Evolutionary conservation across 2,797 vertebrate species (phyloP), one percentile per base, ranked within the genome.

Genomic region (Gobionotothen gibberifrons): DNA sequence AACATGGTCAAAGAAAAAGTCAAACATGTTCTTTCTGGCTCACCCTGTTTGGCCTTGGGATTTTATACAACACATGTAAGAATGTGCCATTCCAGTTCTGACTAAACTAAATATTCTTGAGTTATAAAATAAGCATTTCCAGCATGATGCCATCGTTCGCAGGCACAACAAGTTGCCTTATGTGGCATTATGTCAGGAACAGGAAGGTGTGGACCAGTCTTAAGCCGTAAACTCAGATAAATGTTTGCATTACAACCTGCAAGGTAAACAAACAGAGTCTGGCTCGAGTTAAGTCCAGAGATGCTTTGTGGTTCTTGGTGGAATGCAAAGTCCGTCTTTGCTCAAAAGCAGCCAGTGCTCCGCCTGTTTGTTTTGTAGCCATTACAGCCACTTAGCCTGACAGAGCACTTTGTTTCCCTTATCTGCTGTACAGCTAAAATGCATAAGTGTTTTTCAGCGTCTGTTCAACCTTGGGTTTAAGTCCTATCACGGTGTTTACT

Each of bases 301-400:
- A 76, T 71, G 69, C 61, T 83, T 83, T 72, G 76, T 67, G 85
- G 78, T 80, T 76, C 75, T 84, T 63, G 69, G 66, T 75, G 87
- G 90, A 92, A 91, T 90, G 90, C 66, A 47, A 73, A 83, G 80
- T 76, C 84, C 73, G 74, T 74, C 85, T 75, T 82, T 52, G 43
- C 53, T 58, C 72, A 72, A 21, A 77, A 86, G 77, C 85, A 64
- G 66, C 51, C 10, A 73, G 75, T 44, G 73, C 72, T 79, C 69
- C 59, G 44, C 69, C 57, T 93, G 92, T 94, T 94, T 93, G 91
- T 76, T 90, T 80, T 86, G 85, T 52, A 71, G 90, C 87, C 88
- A 92, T 93, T 94, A 93, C 81, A 68, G 88, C 85, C 93, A 92
- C 90, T 94, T 92, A 92, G 79, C 54, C 74, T 85, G 91, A 92